These are phyloP conservation scores for Delphinapterus leucas DNA, from an alignment of 2,113 vertebrate genomes.

Conservation along the genomic window DNA sequence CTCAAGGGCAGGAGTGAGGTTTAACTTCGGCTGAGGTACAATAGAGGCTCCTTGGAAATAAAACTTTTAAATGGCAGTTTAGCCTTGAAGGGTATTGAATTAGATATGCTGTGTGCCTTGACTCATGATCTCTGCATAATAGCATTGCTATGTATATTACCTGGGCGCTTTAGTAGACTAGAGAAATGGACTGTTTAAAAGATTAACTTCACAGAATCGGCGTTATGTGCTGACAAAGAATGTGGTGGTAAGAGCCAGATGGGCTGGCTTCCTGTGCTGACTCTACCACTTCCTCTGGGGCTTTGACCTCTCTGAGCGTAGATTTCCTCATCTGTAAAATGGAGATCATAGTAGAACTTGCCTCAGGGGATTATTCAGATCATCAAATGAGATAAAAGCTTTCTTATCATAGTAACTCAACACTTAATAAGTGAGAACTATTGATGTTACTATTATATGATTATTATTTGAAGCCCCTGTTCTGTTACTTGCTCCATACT, in stretches of 20 bases:
- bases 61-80: constrained; percentile 6
- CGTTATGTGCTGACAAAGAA: neutral
- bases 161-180: rapidly evolving
- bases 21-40: neutral
- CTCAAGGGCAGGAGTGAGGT: constrained; percentile 39
- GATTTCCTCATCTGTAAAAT: neutral
- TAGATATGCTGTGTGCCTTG: neutral
- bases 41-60: neutral
- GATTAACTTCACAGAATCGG: neutral
- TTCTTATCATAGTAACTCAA: neutral
- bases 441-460: neutral
- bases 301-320: neutral
- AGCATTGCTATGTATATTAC: constrained; percentile 1
- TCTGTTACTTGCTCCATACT: rapidly evolving
- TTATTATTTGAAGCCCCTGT: neutral
- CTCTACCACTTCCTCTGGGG: neutral
- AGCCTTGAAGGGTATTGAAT: constrained; percentile 32
- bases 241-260: rapidly evolving
- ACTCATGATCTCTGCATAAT: neutral
- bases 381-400: neutral
- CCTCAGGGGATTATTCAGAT: neutral
- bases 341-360: neutral
- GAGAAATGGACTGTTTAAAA: neutral
- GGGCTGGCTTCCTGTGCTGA: neutral
- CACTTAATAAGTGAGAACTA: neutral